These are phyloP conservation scores for Cancer borealis DNA, from an alignment of 2,888 invertebrate genomes.

Conservation along the genomic window DNA sequence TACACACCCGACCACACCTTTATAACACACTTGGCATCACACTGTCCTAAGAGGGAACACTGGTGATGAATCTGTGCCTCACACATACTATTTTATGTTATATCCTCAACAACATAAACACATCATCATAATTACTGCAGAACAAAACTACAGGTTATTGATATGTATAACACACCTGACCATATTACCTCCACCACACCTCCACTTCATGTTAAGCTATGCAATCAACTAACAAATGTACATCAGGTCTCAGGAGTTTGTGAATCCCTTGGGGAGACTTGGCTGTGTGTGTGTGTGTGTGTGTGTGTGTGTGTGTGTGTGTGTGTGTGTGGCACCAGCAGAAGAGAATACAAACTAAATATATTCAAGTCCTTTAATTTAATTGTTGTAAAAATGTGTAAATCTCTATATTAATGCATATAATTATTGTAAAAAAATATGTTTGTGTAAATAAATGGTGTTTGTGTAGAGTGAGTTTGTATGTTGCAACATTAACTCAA, in stretches of 20 bases:
- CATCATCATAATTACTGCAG: too few species aligned
- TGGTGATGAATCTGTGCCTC: too few species aligned
- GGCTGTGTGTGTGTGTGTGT: not conserved
- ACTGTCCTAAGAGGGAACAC: too few species aligned
- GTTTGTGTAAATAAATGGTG: not conserved
- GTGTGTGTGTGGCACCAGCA: not conserved
- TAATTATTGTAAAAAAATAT: not conserved
- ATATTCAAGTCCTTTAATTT: not conserved
- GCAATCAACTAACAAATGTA: not conserved
- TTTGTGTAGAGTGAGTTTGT: not conserved
- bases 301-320: not conserved
- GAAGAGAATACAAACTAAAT: not conserved
- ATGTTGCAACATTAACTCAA: not conserved
- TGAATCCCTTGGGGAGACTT: not conserved
- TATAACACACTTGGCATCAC: too few species aligned
- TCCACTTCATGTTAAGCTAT: not conserved
- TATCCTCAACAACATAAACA: too few species aligned
- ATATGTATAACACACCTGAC: too few species aligned
- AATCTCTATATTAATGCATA: not conserved
- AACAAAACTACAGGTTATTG: too few species aligned
- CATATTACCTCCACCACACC: not conserved
- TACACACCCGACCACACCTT: too few species aligned
- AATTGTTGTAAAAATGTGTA: not conserved
- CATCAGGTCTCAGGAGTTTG: slow-evolving; percentile 1
- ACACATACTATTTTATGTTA: too few species aligned